Conservation (phyloP, 1,140 invertebrate genomes). For the Thrips palmi region DNA sequence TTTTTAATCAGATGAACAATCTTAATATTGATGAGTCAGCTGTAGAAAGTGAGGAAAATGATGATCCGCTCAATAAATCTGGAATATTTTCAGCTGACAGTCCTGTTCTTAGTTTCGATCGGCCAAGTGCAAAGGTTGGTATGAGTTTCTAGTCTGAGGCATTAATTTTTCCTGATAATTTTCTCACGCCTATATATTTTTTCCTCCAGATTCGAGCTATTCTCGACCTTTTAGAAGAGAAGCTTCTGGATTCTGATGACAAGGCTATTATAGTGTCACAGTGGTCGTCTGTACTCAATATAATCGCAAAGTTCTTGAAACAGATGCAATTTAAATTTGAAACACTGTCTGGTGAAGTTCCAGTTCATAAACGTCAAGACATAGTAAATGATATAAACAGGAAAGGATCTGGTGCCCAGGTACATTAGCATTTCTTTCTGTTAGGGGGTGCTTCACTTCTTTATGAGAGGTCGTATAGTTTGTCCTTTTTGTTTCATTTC, state of each 20-base stretch:
- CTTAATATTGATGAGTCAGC: constrained; percentile 19
- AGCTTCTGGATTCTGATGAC: constrained; percentile 34
- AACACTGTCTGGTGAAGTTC: constrained; percentile 46
- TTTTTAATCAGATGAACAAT: constrained; percentile 28
- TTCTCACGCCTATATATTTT: constrained; percentile 7
- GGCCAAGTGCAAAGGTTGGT: constrained; percentile 38
- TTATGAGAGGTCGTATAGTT: neutral
- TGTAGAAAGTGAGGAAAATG: constrained; percentile 19
- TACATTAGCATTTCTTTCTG: constrained; percentile 19
- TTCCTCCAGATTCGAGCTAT: constrained; percentile 33
- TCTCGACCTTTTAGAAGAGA: constrained; percentile 33
- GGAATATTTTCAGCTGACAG: constrained; percentile 39
- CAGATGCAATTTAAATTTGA: constrained; percentile 28
- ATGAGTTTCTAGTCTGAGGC: constrained; percentile 5
- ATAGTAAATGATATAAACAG: constrained; percentile 58
- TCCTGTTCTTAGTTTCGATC: constrained; percentile 41
- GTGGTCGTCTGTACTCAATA: constrained; percentile 57
- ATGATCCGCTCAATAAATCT: constrained; percentile 29
- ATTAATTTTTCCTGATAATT: neutral
- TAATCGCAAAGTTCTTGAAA: constrained; percentile 42
- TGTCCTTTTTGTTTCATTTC: constrained; percentile 2
- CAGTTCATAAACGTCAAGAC: constrained; percentile 32
- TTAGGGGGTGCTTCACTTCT: neutral
- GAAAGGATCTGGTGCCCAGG: constrained; percentile 27
- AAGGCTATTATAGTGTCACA: constrained; percentile 76